Evolutionary conservation across 2,113 vertebrate species (phyloP).

Genomic region (Notarius quadriscutis): DNA sequence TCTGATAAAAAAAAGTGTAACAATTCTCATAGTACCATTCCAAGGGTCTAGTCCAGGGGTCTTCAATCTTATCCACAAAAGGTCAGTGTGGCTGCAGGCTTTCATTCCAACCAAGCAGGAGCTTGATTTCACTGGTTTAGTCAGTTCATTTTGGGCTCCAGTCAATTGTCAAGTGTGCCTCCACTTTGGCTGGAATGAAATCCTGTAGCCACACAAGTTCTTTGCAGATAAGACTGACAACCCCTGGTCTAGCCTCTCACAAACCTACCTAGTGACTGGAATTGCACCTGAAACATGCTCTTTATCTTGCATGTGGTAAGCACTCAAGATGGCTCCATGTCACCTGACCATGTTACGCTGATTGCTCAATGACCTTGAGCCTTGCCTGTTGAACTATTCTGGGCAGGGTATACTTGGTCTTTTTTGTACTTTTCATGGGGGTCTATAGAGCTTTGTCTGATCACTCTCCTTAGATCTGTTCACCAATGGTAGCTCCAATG

Average conservation of each 20-base stretch:
- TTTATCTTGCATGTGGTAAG: neutral
- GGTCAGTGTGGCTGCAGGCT: neutral
- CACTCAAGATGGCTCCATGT: neutral
- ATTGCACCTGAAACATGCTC: neutral
- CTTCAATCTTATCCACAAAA: neutral
- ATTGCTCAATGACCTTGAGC: neutral
- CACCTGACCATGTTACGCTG: neutral
- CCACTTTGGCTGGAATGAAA: neutral
- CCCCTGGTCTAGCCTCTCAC: neutral
- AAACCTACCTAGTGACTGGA: neutral
- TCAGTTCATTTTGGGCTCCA: neutral
- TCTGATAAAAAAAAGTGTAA: neutral
- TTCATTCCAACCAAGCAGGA: neutral
- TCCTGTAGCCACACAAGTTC: neutral
- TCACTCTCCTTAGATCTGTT: neutral
- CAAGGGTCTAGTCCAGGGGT: neutral
- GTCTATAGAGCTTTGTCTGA: neutral
- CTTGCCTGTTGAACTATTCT: neutral
- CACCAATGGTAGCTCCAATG: neutral
- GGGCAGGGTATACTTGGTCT: neutral
- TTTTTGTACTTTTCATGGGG: neutral
- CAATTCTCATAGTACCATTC: neutral
- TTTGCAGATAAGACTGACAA: neutral
- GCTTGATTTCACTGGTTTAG: neutral
- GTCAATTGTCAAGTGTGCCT: neutral